Conservation (phyloP, 2,797 vertebrate genomes). For the Rhynchonycteris naso region DNA sequence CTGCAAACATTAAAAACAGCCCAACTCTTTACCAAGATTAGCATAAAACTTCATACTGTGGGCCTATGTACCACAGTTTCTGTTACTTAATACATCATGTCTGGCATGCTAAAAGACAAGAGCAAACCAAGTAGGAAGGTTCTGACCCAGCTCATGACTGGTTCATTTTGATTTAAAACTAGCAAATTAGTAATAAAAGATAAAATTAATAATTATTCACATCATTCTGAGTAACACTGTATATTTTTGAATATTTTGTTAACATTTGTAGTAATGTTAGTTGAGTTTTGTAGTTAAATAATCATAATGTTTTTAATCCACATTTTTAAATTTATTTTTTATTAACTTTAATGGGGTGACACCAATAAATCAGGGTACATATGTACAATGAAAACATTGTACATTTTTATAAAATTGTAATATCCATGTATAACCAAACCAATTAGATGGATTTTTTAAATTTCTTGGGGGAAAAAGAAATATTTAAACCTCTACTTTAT, state of each 20-base stretch:
- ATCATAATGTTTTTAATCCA: background rate
- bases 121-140: background rate
- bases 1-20: background rate
- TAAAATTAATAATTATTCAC: background rate
- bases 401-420: background rate
- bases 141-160: background rate
- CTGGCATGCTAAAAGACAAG: background rate
- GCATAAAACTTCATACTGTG: background rate
- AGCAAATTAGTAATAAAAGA: background rate
- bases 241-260: background rate
- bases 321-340: too few species aligned
- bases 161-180: background rate
- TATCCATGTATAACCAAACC: background rate
- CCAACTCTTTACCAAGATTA: background rate
- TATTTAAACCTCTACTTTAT: background rate
- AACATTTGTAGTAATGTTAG: background rate
- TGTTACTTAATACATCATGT: background rate
- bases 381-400: too few species aligned
- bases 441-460: background rate
- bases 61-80: background rate
- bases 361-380: too few species aligned
- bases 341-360: too few species aligned
- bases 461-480: background rate
- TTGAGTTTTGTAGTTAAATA: constrained; percentile 5
- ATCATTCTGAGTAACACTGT: background rate